Base-by-base conservation (phyloP, 2,888 invertebrate species). In the Vannuccia rotundouncinata region DNA sequence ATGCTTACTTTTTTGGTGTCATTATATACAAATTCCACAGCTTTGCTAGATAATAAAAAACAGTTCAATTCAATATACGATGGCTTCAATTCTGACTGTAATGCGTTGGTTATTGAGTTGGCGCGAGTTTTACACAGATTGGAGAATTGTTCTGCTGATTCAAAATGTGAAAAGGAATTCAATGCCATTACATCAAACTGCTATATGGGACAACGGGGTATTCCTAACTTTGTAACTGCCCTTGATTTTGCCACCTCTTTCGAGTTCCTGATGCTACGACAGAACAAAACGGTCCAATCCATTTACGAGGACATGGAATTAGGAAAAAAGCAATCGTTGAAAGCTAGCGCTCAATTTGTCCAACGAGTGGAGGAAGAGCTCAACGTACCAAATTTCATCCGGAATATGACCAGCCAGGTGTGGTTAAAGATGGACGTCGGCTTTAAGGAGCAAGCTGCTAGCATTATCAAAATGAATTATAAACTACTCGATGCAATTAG, bases 241-340 rank as follows among this genome's bases (percentile, higher is more conserved):
- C 66, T 66, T 22, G 66, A 66, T 22, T 66, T 66, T 22, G 66
- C 66, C 66, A 66, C 66, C 13, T 66, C 66, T 66, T 66, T 66
- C 25, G 25, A 5, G 2, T 66, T 66, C 25, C 22, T 66, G 17
- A 66, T 66, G 66, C 22, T 27, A n/a, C 66, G 66, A 13, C 66
- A 66, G 22, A 66, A 66, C 22, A 66, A 66, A 66, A 22, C 66
- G 2, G 2, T 66, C 10, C 2, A 66, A 22, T 66, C 66, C 5
- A 66, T 66, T 13, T 27, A 22, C 2, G 66, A 5, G 2, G 66
- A 66, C 66, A 66, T 66, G 66, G 25, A 66, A 22, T 27, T 22
- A 22, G 22, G 66, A 5, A 5, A 22, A 13, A 2, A 66, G 25
- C 17, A 66, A 22, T 66, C 66, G 10, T 5, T 22, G 25, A 66